Evolutionary conservation across 2,113 vertebrate species (phyloP), one percentile per base, ranked within the genome.

Genomic region (Corydoras maculifer): DNA sequence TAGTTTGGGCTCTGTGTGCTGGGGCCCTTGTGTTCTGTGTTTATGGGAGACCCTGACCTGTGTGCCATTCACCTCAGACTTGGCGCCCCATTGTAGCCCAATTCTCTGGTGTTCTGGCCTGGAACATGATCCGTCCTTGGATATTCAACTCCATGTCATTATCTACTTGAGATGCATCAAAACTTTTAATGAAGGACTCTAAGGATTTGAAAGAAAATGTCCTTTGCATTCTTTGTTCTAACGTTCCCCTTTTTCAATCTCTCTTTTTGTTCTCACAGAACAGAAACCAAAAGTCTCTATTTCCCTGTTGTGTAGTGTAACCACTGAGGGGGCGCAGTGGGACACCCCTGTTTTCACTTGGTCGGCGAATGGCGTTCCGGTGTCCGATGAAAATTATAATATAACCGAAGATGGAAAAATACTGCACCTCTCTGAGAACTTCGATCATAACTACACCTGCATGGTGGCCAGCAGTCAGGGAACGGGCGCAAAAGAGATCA

Each of bases 361-460:
- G 82, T 35, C 61, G 9, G 70, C 78, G 54, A 73, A 81, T 25
- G 80, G 72, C 0, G 51, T 51, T 7, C 0, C 9, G 0, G 3
- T 68, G 55, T 61, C 61, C 54, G 74, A 70, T 60, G 2, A 60
- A 53, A 69, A 32, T 0, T 43, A 30, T 4, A 29, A 69, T 14
- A 49, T 78, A 4, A 75, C 80, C 3, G 62, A 3, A 4, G 62
- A 77, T 2, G 76, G 80, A 31, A 77, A 70, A 3, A 65, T 3
- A 32, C 72, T 83, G 5, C 30, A 49, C 25, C 53, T 75, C 5
- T 58, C 51, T 0, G 9, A 3, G 3, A 6, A 12, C 0, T 54
- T 66, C 8, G 58, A 57, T 2, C 18, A 9, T 2, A 83, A 77
- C 58, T 83, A 80, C 70, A 81, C 76, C 30, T 83, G 82, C 29